Evolutionary conservation across 2,888 invertebrate species (phyloP).

Genomic region (Andrena minutula): DNA sequence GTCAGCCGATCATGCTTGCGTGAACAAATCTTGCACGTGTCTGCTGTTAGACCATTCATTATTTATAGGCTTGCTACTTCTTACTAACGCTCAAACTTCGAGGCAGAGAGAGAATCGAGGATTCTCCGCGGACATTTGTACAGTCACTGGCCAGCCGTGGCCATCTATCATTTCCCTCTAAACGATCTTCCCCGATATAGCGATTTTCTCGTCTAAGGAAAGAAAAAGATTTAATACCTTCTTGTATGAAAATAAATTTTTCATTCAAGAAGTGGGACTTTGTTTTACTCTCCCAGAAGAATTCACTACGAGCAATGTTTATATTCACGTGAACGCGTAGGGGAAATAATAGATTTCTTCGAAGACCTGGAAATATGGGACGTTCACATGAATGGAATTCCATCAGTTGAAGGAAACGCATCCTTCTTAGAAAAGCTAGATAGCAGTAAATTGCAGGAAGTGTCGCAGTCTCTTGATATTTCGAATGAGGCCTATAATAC

Average conservation of each 20-base stretch:
- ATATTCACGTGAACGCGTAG: background rate
- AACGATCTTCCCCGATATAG: too few species aligned
- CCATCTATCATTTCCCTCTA: too few species aligned
- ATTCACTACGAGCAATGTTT: background rate
- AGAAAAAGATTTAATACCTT: too few species aligned
- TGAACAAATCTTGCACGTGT: background rate
- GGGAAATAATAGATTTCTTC: background rate
- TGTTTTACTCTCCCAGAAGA: background rate
- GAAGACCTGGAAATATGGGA: background rate
- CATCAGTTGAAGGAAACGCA: background rate
- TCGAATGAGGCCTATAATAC: slow-evolving; percentile 50
- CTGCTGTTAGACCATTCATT: background rate
- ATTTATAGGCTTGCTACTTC: background rate
- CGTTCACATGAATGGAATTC: background rate
- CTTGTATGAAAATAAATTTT: too few species aligned
- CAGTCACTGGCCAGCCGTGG: too few species aligned
- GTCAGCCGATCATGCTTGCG: background rate
- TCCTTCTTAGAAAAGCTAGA: slow-evolving; percentile 13
- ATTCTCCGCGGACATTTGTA: background rate
- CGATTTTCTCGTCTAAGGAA: too few species aligned
- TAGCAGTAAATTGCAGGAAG: slow-evolving; percentile 56
- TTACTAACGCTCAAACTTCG: background rate
- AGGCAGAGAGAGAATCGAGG: background rate
- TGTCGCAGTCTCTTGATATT: slow-evolving; percentile 48
- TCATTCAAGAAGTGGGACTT: too few species aligned